Percentiles rank a stretch among this genome's conserved stretches.
These are phyloP conservation scores for Sebastes fasciatus DNA, from an alignment of 2,113 vertebrate species.

Conservation along the genomic window DNA sequence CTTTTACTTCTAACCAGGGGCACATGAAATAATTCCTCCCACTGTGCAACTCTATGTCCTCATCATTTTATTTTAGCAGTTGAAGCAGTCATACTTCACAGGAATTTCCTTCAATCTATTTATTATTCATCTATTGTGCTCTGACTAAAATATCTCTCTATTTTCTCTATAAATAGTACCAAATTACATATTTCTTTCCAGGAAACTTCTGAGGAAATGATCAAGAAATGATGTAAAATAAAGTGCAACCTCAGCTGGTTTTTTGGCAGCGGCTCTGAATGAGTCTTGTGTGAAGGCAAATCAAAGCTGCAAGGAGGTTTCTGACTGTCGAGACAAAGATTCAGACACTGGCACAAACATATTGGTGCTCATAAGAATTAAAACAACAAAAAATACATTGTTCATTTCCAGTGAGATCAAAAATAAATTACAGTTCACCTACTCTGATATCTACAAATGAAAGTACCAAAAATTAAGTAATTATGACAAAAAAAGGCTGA, in stretches of 20 bases:
- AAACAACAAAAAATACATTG: constrained; percentile 6
- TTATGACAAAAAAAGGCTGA: constrained; percentile 2
- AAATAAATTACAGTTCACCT: constrained; percentile 70
- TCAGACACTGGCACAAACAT: constrained; percentile 13
- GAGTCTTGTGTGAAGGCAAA: constrained; percentile 9
- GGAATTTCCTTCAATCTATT: background rate
- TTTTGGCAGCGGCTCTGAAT: background rate
- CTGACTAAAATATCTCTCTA: background rate
- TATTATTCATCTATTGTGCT: constrained; percentile 13
- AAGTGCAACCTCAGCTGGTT: constrained; percentile 16
- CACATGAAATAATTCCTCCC: background rate
- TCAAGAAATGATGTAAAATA: background rate
- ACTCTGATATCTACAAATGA: constrained; percentile 23
- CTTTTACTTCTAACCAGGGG: background rate
- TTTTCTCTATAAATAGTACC: background rate
- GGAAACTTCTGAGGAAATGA: background rate
- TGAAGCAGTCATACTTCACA: background rate
- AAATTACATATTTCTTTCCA: background rate
- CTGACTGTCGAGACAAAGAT: background rate
- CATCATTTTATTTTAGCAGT: background rate
- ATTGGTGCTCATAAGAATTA: background rate
- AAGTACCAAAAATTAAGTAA: constrained; percentile 32
- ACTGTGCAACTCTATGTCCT: background rate
- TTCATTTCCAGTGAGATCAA: constrained; percentile 27
- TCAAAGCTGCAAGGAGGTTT: constrained; percentile 11